Evolutionary conservation across 1,140 invertebrate genomes (phyloP).

Genomic region (Caligus rogercresseyi): DNA sequence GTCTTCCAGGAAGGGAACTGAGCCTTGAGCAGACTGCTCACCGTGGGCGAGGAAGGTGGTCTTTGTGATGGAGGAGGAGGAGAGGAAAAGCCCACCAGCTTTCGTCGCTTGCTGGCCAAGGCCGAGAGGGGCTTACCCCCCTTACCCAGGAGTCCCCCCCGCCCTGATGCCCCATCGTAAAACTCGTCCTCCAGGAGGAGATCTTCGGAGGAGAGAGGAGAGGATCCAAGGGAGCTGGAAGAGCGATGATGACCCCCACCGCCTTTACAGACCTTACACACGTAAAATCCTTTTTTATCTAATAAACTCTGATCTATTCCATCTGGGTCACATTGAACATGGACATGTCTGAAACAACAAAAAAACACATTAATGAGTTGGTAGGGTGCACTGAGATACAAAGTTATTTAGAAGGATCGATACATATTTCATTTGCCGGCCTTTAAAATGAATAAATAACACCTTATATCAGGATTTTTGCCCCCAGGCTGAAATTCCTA

Average conservation of each 20-base stretch:
- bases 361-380: slow-evolving; percentile 11
- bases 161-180: not conserved
- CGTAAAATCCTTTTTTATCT: slow-evolving; percentile 65
- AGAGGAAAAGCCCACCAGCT: not conserved
- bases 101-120: not conserved
- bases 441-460: too few relatives aligned
- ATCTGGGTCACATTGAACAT: slow-evolving; percentile 73
- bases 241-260: not conserved
- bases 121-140: not conserved
- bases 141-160: too few relatives aligned
- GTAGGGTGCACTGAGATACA: not conserved
- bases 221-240: not conserved
- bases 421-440: too few relatives aligned
- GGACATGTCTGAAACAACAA: slow-evolving; percentile 52
- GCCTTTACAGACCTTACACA: slow-evolving; percentile 53
- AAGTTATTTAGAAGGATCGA: slow-evolving; percentile 3
- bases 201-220: not conserved
- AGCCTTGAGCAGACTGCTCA: not conserved
- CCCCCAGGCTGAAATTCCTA: too few relatives aligned
- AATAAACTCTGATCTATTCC: slow-evolving; percentile 40
- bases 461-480: too few relatives aligned
- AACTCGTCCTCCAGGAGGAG: not conserved
- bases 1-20: not conserved
- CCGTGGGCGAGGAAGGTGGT: not conserved
- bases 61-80: not conserved